phyloP scores from a whole-genome alignment of 2,888 invertebrate genomes.

The Tetrapedia diversipes region DNA sequence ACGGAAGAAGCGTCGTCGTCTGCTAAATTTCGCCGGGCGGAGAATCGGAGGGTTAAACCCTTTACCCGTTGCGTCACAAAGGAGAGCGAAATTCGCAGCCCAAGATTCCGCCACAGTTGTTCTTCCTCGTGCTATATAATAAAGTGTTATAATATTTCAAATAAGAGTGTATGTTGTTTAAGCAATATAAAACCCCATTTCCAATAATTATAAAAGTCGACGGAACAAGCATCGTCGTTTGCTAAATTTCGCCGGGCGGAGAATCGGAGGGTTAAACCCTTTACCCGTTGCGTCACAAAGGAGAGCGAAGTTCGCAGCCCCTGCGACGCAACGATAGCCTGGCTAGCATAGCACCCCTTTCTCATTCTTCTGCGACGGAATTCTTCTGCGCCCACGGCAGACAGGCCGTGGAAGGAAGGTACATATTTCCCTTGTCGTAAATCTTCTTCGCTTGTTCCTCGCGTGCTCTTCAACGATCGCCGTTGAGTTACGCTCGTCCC shows the following conservation, averaged over 20 bases:
- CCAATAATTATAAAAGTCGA: no score
- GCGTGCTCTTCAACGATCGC: conserved; percentile 68
- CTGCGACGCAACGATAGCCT: conserved; percentile 54
- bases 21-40: no score
- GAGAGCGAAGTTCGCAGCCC: conserved; percentile 72
- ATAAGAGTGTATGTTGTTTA: no score
- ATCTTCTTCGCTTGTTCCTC: conserved; percentile 72
- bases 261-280: conserved; percentile 71
- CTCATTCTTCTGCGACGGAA: conserved; percentile 67
- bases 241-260: conserved; percentile 44
- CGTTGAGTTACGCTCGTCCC: conserved; percentile 66
- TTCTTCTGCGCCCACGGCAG: conserved; percentile 42
- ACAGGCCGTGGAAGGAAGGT: conserved; percentile 50
- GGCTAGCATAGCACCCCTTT: conserved; percentile 56
- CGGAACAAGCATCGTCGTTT: conserved; percentile 57
- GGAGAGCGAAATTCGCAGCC: no score
- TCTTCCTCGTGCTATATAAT: no score
- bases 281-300: conserved; percentile 78
- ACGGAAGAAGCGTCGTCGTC: conserved; percentile 57
- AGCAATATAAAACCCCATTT: no score
- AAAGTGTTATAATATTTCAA: no score
- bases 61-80: no score
- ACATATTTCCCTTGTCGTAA: conserved; percentile 68
- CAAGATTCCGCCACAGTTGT: no score
- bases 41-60: no score